phyloP scores from a whole-genome alignment of 1,140 invertebrate genomes.

The Aporrectodea caliginosa region DNA sequence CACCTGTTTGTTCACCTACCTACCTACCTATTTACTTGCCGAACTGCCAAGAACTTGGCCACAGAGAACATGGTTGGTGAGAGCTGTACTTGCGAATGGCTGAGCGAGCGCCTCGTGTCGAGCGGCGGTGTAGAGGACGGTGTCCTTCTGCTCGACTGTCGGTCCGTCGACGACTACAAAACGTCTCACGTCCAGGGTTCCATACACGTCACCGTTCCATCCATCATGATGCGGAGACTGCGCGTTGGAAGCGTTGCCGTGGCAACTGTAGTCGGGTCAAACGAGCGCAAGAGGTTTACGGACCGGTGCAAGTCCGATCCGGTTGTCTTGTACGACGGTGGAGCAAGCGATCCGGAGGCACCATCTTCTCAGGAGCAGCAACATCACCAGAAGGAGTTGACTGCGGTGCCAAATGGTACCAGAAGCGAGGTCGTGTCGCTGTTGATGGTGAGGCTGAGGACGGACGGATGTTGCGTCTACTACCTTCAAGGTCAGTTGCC shows the following conservation, averaged over 20 bases:
- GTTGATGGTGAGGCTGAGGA: not conserved
- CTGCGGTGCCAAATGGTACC: not conserved
- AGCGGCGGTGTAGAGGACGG: not conserved
- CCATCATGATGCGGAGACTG: constrained; percentile 78
- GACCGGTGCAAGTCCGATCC: not conserved
- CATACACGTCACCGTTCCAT: constrained; percentile 81
- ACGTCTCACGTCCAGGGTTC: constrained; percentile 76
- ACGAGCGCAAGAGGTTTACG: not conserved
- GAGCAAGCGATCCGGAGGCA: not conserved
- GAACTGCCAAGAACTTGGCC: too few relatives aligned
- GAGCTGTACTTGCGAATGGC: not conserved
- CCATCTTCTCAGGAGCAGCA: not conserved
- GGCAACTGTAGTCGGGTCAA: constrained; percentile 69
- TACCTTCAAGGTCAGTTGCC: not conserved
- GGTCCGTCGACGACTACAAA: constrained; percentile 71
- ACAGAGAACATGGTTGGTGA: not conserved
- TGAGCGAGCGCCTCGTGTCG: not conserved
- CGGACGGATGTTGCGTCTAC: not conserved
- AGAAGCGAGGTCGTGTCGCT: not conserved
- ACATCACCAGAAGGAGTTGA: not conserved
- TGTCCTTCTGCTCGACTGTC: constrained; percentile 66
- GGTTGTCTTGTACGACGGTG: not conserved
- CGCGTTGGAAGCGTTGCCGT: constrained; percentile 82
- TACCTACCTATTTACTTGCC: too few relatives aligned
- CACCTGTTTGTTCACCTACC: too few relatives aligned